These are phyloP conservation scores for Lepus timidus DNA, from an alignment of 2,113 vertebrate species.

Conservation along the genomic window DNA sequence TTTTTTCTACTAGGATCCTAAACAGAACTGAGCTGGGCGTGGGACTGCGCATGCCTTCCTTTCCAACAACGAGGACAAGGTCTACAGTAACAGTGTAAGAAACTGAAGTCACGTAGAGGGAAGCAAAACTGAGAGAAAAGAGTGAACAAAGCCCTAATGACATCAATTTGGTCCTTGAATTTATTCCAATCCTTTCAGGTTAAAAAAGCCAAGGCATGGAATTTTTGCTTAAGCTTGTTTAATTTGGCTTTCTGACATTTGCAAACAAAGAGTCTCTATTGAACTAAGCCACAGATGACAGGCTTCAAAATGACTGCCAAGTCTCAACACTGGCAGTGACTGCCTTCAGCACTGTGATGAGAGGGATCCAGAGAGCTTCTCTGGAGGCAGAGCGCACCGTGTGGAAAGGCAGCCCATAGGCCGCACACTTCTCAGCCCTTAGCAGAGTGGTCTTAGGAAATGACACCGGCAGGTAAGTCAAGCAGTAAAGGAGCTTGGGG, in stretches of 20 bases:
- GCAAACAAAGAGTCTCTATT: neutral
- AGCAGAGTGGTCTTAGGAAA: neutral
- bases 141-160: neutral
- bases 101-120: neutral
- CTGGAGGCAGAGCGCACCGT: neutral
- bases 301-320: neutral
- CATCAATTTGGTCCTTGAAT: neutral
- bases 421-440: neutral
- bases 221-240: neutral
- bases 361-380: neutral
- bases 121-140: neutral
- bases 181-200: neutral
- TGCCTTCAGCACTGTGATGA: neutral
- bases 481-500: neutral
- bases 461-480: neutral
- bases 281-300: neutral
- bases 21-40: neutral
- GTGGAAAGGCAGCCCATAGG: neutral
- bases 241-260: neutral
- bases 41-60: neutral
- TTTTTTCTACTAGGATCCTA: neutral
- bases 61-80: neutral
- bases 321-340: neutral
- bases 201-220: neutral
- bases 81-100: neutral